Base-by-base conservation (phyloP, 23 tunicate species). In the Oikopleura dioica region DNA sequence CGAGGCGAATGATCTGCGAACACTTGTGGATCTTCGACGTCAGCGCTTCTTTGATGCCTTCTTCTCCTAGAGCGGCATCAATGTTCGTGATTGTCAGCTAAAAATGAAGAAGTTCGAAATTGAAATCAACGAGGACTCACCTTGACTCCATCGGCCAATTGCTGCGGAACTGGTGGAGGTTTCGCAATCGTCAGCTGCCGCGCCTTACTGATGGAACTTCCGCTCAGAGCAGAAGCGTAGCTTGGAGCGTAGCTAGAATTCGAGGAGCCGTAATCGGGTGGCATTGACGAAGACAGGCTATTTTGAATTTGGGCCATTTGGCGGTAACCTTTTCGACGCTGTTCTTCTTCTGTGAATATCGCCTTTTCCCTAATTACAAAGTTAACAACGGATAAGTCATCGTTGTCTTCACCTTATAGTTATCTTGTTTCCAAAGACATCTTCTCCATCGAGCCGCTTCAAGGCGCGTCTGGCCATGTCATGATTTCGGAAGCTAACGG, bases 51-150 rank as follows among this genome's bases (percentile, higher is more conserved):
- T 87, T 84, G 59, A 87, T 87, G 2, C 76, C 37, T 37, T 80
- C 68, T 0, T 78, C 80, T 21, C 95, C 95, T 1, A 87, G 84
- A 33, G 80, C 79, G 5, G 95, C 81, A 68, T 87, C 95, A 32
- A 87, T 87, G 87, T 87, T 87, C 77, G 81, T 86, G 23, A 86
- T 79, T 0, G 85, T 82, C 26, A 86, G 82, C 69, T 78, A 80
- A 29, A 84, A 79, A 35, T 76, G 83, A 50, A 1, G 0, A n/a
- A 29, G 0, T 78, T 75, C 59, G 68, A 32, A 59, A 67, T 35
- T 35, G 44, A 50, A 16, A 75, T 4, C 1, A 75, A 9, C 44
- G 37, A 32, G 31, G 0, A 29, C 33, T 24, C 33, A 68, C 31
- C 76, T n/a, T 68, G 26, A 35, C 76, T 0, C 30, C 23, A 68